Percentiles rank a stretch among this genome's conserved stretches.
Evolutionary conservation across 2,888 invertebrate species (phyloP).

Genomic region (Syritta pipiens): DNA sequence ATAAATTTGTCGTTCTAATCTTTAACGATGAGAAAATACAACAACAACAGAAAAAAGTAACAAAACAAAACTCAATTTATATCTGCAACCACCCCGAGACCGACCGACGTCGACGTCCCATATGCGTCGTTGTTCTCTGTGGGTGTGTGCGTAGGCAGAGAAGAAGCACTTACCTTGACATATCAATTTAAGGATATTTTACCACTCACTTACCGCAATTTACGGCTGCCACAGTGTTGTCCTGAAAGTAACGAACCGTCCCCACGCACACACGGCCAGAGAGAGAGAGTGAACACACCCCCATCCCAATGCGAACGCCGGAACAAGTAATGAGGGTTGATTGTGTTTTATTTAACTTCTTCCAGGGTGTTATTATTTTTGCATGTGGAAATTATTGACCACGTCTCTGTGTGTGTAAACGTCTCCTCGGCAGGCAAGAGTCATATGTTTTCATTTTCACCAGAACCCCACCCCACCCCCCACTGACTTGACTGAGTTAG

Average conservation of each 20-base stretch:
- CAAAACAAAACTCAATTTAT: slow-evolving; percentile 30
- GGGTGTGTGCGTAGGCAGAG: slow-evolving; percentile 36
- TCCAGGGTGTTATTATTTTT: slow-evolving; percentile 56
- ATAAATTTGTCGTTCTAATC: slow-evolving; percentile 48
- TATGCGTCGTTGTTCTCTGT: slow-evolving; percentile 25
- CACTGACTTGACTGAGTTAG: slow-evolving; percentile 25
- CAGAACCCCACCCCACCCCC: too few relatives aligned
- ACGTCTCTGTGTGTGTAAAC: slow-evolving; percentile 5
- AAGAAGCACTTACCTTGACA: slow-evolving; percentile 65
- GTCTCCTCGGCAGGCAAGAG: background rate
- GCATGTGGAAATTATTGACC: slow-evolving; percentile 58
- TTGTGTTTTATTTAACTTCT: slow-evolving; percentile 48
- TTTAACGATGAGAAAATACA: slow-evolving; percentile 20
- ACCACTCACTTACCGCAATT: slow-evolving; percentile 68
- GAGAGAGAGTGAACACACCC: background rate
- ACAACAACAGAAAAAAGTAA: background rate
- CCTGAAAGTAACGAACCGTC: slow-evolving; percentile 60
- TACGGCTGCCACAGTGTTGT: slow-evolving; percentile 58
- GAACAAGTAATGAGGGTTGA: slow-evolving; percentile 49
- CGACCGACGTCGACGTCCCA: too few relatives aligned
- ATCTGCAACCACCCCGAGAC: background rate
- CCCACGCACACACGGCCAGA: slow-evolving; percentile 32
- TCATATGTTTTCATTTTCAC: slow-evolving; percentile 47
- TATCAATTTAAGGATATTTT: slow-evolving; percentile 68
- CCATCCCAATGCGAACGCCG: background rate